Conservation (phyloP, 2,888 invertebrate species). For the Endomychus coccineus region DNA sequence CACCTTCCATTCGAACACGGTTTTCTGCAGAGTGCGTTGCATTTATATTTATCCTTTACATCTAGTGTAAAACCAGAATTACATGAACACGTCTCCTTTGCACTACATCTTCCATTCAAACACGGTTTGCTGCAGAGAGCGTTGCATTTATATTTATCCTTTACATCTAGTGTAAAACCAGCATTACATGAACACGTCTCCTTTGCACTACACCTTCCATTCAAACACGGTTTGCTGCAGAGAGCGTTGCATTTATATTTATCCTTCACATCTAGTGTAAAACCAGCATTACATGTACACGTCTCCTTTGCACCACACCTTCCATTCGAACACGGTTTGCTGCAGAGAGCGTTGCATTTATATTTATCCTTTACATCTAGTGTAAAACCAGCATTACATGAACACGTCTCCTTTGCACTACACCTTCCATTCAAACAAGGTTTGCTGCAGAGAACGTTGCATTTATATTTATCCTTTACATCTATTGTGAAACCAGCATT, state of each 20-base stretch:
- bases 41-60: constrained; percentile 17
- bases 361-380: constrained; percentile 18
- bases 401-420: constrained; percentile 23
- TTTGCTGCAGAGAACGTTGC: constrained; percentile 22
- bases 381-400: constrained; percentile 25
- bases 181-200: too few relatives aligned
- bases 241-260: constrained; percentile 30
- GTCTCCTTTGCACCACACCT: constrained; percentile 42
- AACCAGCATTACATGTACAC: constrained; percentile 36
- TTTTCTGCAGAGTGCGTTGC: constrained; percentile 22
- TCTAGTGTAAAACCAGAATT: constrained; percentile 11
- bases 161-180: too few relatives aligned
- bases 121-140: constrained; percentile 23
- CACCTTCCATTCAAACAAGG: constrained; percentile 26
- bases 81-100: constrained; percentile 21
- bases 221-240: constrained; percentile 35
- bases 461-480: constrained; percentile 22
- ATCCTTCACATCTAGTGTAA: constrained; percentile 14
- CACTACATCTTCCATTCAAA: constrained; percentile 19
- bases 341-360: constrained; percentile 19
- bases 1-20: constrained; percentile 44
- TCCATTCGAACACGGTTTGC: constrained; percentile 4
- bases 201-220: constrained; percentile 33
- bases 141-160: too few relatives aligned
- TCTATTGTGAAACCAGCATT: constrained; percentile 20